Evolutionary conservation across 2,888 invertebrate genomes (phyloP).

Genomic region (Xestia xanthographa): DNA sequence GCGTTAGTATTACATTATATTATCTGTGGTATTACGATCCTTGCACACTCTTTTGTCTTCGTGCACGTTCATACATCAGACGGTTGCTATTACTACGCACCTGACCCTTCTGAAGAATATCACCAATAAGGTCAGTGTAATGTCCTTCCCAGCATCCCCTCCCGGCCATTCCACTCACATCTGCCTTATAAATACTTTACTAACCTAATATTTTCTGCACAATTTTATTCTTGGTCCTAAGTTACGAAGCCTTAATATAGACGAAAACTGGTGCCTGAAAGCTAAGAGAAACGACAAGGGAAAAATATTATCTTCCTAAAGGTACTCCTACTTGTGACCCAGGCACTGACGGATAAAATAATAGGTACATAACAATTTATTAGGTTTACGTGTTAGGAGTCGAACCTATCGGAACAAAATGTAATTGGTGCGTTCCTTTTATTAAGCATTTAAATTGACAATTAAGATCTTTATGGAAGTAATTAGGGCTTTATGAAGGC

Average conservation of each 20-base stretch:
- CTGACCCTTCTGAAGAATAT: neutral
- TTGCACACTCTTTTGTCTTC: neutral
- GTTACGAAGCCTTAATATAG: neutral
- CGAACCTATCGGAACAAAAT: conserved; percentile 36
- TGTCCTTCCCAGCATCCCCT: no score
- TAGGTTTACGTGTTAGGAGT: conserved; percentile 23
- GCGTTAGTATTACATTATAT: no score
- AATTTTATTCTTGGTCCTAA: neutral
- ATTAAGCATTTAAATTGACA: conserved; percentile 46
- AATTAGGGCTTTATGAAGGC: conserved; percentile 46
- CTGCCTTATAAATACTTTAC: neutral
- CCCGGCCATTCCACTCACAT: neutral
- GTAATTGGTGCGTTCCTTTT: conserved; percentile 34
- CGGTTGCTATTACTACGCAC: neutral
- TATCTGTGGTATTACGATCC: neutral
- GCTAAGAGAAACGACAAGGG: neutral
- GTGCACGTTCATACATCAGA: neutral
- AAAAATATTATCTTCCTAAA: conserved; percentile 4
- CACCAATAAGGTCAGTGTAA: neutral
- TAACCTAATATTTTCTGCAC: neutral
- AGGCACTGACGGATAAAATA: conserved; percentile 5
- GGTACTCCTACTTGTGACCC: neutral
- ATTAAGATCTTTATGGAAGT: conserved; percentile 51
- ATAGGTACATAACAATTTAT: conserved; percentile 19
- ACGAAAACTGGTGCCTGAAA: neutral